These are phyloP conservation scores for Todiramphus saurophagus DNA, from an alignment of 2,113 vertebrate species.

Conservation along the genomic window DNA sequence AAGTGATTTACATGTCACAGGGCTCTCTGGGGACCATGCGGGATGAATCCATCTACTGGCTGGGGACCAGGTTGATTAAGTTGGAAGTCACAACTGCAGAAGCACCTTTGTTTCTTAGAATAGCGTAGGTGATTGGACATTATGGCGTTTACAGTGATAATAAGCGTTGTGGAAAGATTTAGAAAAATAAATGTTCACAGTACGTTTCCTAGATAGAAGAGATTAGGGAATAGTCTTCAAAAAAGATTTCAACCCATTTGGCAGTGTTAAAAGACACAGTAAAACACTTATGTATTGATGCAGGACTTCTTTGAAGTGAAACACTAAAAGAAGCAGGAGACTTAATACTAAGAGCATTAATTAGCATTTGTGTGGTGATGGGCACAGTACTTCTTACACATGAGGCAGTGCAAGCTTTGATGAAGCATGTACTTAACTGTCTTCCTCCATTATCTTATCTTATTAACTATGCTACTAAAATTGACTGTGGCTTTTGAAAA, in stretches of 20 bases:
- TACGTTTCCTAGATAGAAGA: neutral
- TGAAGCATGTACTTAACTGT: neutral
- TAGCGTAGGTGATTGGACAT: neutral
- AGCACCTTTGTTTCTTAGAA: constrained; percentile 23
- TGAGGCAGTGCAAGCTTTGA: constrained; percentile 9
- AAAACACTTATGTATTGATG: constrained; percentile 9
- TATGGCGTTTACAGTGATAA: neutral
- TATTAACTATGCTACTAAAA: constrained; percentile 18
- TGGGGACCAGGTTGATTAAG: neutral
- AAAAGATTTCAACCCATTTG: neutral
- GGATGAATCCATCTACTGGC: neutral
- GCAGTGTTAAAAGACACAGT: neutral
- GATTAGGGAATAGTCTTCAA: neutral
- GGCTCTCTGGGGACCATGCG: neutral
- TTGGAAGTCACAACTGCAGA: constrained; percentile 15
- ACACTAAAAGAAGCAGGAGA: neutral
- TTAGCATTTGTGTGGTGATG: neutral
- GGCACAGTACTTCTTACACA: neutral
- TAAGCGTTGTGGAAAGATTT: neutral
- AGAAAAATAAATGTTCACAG: neutral
- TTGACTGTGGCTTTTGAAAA: constrained; percentile 20
- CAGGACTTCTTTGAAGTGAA: constrained; percentile 33
- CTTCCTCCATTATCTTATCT: constrained; percentile 28
- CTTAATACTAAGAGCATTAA: constrained; percentile 28
- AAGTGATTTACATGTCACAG: constrained; percentile 28